Conservation (phyloP, 2,888 invertebrate genomes). For the Bombylius discolor region DNA sequence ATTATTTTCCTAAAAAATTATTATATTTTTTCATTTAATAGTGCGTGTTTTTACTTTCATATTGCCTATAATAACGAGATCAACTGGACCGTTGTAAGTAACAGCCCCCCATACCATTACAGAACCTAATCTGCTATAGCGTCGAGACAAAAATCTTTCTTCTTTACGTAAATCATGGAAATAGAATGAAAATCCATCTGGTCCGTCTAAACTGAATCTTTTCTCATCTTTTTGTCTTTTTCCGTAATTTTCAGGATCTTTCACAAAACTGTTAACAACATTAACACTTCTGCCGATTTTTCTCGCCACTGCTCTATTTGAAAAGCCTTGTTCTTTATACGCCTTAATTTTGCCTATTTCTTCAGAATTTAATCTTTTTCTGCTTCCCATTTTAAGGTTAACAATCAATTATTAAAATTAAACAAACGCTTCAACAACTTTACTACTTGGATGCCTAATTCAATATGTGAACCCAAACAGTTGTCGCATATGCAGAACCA, state of each 20-base stretch:
- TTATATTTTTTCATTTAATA: no score
- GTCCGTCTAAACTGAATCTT: no score
- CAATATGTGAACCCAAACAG: no score
- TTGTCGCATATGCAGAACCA: no score
- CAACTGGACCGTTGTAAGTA: background rate
- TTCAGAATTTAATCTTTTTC: background rate
- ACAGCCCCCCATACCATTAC: background rate
- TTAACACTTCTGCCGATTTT: background rate
- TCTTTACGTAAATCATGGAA: background rate
- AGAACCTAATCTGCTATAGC: background rate
- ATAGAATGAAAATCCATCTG: background rate
- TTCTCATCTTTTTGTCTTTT: background rate
- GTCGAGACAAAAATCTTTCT: background rate
- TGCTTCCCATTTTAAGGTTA: background rate
- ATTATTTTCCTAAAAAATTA: no score
- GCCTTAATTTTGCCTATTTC: background rate
- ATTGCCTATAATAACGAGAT: background rate
- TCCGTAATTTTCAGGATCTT: background rate
- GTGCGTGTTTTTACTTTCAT: background rate
- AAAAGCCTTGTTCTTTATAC: background rate
- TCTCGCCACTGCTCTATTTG: background rate
- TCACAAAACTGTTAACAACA: background rate
- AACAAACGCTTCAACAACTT: no score
- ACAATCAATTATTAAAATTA: no score
- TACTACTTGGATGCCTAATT: no score